Conservation (phyloP, 2,888 invertebrate species). For the Poecilobothrus nobilitatus region DNA sequence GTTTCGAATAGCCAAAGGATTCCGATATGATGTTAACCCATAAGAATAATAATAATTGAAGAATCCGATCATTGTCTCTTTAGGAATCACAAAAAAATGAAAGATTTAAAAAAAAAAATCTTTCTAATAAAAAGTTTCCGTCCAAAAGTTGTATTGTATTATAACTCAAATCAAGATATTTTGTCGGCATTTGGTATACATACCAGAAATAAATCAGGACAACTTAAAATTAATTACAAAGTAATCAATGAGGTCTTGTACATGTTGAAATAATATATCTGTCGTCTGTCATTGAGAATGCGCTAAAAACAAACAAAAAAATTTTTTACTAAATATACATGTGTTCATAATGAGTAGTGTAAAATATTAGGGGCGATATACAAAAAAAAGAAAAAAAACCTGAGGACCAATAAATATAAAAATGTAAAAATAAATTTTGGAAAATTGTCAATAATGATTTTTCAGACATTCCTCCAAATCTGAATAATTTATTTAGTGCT, state of each 20-base stretch:
- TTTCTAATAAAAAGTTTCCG: too few relatives aligned
- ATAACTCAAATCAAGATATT: too few relatives aligned
- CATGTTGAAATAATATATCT: background rate
- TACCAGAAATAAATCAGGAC: background rate
- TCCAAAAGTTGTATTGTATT: too few relatives aligned
- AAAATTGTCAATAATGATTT: background rate
- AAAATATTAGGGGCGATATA: background rate
- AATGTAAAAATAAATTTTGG: background rate
- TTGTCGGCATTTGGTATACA: too few relatives aligned
- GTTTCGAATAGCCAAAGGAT: too few relatives aligned
- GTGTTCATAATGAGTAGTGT: background rate
- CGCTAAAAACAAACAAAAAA: background rate
- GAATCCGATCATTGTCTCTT: too few relatives aligned
- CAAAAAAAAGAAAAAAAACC: background rate
- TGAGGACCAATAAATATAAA: background rate
- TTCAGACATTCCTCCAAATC: background rate
- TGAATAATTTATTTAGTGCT: background rate
- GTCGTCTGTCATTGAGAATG: background rate
- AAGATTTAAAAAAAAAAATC: too few relatives aligned
- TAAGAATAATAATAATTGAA: too few relatives aligned
- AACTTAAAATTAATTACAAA: background rate
- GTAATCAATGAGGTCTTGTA: slow-evolving; percentile 2
- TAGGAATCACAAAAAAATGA: too few relatives aligned
- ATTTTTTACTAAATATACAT: background rate
- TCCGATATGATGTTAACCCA: too few relatives aligned